Conservation (phyloP, 2,888 invertebrate genomes). For the Rhopalosiphum nymphaeae region DNA sequence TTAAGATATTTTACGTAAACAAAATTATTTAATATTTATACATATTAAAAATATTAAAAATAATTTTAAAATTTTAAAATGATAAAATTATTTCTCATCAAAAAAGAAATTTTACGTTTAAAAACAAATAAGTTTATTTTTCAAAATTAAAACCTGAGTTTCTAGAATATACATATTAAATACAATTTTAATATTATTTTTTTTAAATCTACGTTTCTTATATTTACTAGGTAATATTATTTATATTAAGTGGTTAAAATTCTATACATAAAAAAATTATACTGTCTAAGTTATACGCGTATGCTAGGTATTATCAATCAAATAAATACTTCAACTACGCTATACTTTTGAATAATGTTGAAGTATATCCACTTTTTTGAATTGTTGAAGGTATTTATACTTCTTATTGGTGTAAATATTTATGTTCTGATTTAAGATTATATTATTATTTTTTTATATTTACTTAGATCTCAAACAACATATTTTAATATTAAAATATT, state of each 20-base stretch:
- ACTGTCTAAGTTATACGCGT: neutral
- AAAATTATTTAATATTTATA: neutral
- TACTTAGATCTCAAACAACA: neutral
- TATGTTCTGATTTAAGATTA: neutral
- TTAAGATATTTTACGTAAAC: neutral
- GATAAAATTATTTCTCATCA: neutral
- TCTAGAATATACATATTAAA: neutral
- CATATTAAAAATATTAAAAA: too few relatives aligned
- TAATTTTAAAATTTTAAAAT: too few relatives aligned
- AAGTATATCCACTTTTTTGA: neutral
- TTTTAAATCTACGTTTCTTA: neutral
- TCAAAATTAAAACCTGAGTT: neutral
- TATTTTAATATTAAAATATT: neutral
- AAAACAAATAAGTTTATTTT: neutral
- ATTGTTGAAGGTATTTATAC: neutral
- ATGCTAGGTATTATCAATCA: neutral
- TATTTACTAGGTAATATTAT: neutral
- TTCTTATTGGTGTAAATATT: neutral
- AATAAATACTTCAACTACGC: neutral
- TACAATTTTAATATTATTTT: neutral
- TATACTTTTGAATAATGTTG: neutral
- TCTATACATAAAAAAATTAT: neutral
- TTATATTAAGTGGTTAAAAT: neutral
- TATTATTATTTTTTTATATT: neutral
- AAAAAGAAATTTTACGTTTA: neutral